Evolutionary conservation across 2,113 vertebrate species (phyloP).

Genomic region (Bos indicus): DNA sequence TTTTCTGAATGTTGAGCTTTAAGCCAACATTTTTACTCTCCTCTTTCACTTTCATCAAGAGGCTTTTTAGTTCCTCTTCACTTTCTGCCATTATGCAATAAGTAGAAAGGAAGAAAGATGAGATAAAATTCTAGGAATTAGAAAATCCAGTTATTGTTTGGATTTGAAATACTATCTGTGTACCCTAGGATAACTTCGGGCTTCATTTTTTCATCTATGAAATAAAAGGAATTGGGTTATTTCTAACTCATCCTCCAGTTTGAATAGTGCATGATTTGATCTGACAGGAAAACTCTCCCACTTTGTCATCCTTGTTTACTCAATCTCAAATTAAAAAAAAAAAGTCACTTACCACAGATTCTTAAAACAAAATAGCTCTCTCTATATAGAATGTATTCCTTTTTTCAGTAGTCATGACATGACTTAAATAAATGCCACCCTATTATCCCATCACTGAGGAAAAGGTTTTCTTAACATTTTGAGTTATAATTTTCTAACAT

Average conservation of each 20-base stretch:
- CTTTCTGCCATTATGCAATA: neutral
- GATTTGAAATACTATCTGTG: neutral
- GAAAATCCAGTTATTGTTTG: slow-evolving; percentile 11
- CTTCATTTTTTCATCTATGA: slow-evolving; percentile 3
- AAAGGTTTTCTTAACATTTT: neutral
- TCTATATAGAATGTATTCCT: neutral
- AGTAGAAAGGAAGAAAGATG: neutral
- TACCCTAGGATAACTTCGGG: neutral
- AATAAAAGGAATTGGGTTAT: neutral
- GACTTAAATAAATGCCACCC: neutral
- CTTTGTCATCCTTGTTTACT: neutral
- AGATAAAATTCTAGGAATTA: neutral
- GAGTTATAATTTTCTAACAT: neutral
- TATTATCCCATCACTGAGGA: neutral
- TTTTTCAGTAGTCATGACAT: neutral
- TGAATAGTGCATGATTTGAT: neutral
- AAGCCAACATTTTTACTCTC: too few species aligned
- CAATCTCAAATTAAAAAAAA: neutral
- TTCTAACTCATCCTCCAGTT: neutral
- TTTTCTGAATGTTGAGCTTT: too few species aligned
- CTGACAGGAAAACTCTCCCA: neutral
- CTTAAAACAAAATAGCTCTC: neutral
- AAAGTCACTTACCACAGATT: neutral
- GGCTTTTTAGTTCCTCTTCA: too few species aligned
- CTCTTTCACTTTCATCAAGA: too few species aligned